Percentiles rank a stretch among this genome's conserved stretches.
Evolutionary conservation across 2,888 invertebrate genomes (phyloP).

Genomic region (Tigriopus californicus): DNA sequence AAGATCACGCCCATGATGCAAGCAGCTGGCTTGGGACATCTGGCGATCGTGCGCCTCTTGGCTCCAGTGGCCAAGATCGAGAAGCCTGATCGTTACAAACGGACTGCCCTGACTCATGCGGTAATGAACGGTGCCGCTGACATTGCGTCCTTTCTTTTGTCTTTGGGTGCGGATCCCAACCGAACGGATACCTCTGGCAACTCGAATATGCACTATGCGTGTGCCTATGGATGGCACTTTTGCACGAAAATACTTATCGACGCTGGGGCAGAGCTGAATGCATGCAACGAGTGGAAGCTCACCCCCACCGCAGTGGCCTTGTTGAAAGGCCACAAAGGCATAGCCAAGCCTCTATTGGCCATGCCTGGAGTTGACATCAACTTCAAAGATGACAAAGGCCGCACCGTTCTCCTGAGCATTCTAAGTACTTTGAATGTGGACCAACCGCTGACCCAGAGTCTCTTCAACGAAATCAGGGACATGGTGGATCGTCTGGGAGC

Average conservation of each 20-base stretch:
- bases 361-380: conserved; percentile 28
- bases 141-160: conserved; percentile 30
- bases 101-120: conserved; percentile 34
- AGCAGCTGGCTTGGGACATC: conserved; percentile 28
- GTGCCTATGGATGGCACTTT: conserved; percentile 36
- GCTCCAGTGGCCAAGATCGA: conserved; percentile 29
- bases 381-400: conserved; percentile 25
- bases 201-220: conserved; percentile 33
- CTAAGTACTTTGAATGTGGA: neutral
- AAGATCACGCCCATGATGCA: conserved; percentile 32
- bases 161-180: conserved; percentile 30
- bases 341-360: conserved; percentile 29
- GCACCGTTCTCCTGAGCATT: conserved; percentile 19
- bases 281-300: conserved; percentile 32
- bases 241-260: conserved; percentile 30
- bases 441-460: neutral
- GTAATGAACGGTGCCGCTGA: conserved; percentile 33
- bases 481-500: conserved; percentile 29
- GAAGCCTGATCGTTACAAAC: conserved; percentile 30
- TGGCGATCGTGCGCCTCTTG: conserved; percentile 28
- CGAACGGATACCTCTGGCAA: conserved; percentile 33
- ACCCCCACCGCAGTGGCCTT: conserved; percentile 34
- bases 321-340: conserved; percentile 29
- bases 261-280: conserved; percentile 26
- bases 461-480: conserved; percentile 21